Evolutionary conservation across 1,140 invertebrate genomes (phyloP).

Genomic region (fruit fly (Drosophila melanogaster)): DNA sequence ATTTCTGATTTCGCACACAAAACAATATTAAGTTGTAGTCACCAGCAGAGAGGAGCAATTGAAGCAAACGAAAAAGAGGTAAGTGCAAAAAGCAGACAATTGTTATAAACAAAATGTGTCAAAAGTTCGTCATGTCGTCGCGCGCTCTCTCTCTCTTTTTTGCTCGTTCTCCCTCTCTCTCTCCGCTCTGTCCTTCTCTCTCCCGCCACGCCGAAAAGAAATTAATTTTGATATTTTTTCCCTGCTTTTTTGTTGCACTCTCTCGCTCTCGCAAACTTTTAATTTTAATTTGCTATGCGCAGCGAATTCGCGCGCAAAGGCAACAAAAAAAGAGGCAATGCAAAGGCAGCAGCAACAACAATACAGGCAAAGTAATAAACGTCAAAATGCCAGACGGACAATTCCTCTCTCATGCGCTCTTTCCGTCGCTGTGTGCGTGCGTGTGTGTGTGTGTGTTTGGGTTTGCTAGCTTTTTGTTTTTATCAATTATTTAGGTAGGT

Average conservation of each 20-base stretch:
- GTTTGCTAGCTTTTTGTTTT: conserved; percentile 59
- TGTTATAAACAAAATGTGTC: conserved; percentile 67
- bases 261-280: conserved; percentile 50
- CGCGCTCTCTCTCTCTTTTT: not conserved
- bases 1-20: conserved; percentile 66
- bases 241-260: conserved; percentile 49
- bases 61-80: conserved; percentile 48
- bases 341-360: conserved; percentile 42
- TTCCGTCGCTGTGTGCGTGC: conserved; percentile 18
- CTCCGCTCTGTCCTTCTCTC: not conserved
- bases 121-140: conserved; percentile 56
- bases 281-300: conserved; percentile 78
- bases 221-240: conserved; percentile 53
- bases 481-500: conserved; percentile 39
- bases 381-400: conserved; percentile 74
- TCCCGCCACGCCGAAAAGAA: conserved; percentile 51
- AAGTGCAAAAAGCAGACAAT: conserved; percentile 52
- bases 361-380: conserved; percentile 68
- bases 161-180: conserved; percentile 4
- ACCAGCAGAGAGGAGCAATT: conserved; percentile 28
- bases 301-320: conserved; percentile 72
- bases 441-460: conserved; percentile 34
- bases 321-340: conserved; percentile 43
- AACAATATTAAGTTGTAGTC: conserved; percentile 49
- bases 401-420: conserved; percentile 30